A percentile compares a stretch with the other conserved stretches of the same genome.
These are phyloP conservation scores for Papilio machaon DNA, from an alignment of 1,140 invertebrate species.

Conservation along the genomic window DNA sequence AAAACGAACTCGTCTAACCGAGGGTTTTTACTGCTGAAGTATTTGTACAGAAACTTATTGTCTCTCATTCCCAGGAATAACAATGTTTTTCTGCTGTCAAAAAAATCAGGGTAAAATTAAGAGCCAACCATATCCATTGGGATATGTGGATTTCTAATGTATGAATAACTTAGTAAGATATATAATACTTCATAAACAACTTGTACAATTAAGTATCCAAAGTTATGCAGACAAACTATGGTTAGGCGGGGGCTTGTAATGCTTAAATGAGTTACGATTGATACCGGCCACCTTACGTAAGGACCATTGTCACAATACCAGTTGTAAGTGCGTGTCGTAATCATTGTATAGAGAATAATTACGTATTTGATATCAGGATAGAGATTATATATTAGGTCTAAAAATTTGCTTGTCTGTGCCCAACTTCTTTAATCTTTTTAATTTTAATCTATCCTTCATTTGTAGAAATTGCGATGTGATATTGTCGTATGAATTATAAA, in stretches of 20 bases:
- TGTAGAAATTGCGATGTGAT: not conserved
- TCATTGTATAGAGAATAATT: constrained; percentile 12
- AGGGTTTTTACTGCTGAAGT: not conserved
- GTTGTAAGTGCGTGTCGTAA: constrained; percentile 46
- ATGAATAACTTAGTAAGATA: not conserved
- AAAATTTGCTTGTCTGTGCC: not conserved
- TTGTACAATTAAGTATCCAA: not conserved
- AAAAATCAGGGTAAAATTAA: too few species aligned
- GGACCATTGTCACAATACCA: constrained; percentile 69
- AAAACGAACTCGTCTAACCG: too few species aligned
- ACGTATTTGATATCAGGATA: constrained; percentile 5
- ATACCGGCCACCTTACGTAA: constrained; percentile 68
- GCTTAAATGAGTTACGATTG: constrained; percentile 59
- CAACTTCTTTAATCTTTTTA: not conserved
- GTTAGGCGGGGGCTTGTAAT: constrained; percentile 42
- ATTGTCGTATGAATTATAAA: constrained; percentile 1
- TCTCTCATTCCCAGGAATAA: too few species aligned
- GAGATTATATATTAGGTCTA: not conserved
- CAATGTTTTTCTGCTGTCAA: too few species aligned
- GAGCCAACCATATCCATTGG: too few species aligned
- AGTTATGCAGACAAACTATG: not conserved
- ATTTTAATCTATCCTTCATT: not conserved
- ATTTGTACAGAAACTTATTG: not conserved
- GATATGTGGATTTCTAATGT: too few species aligned
- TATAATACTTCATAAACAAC: not conserved